Evolutionary conservation across 2,797 vertebrate species (phyloP).

Genomic region (Hapalemur alaotrensis): DNA sequence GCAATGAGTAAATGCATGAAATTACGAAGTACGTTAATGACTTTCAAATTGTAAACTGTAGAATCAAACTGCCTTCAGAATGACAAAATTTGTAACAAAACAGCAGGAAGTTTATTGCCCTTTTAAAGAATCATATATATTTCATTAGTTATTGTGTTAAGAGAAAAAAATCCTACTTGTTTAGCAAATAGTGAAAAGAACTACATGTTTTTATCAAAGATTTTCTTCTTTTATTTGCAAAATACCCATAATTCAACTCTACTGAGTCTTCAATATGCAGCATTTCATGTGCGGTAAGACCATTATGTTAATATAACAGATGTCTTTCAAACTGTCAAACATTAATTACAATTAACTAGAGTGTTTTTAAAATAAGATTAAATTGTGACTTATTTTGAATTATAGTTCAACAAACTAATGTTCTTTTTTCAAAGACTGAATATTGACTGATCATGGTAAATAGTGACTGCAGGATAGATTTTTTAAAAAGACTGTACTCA

Average conservation of each 20-base stretch:
- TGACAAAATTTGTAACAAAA: background rate
- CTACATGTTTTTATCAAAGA: constrained; percentile 21
- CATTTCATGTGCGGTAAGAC: constrained; percentile 49
- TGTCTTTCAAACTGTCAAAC: constrained; percentile 73
- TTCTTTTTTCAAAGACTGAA: constrained; percentile 38
- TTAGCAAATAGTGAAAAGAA: constrained; percentile 14
- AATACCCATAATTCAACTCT: constrained; percentile 56
- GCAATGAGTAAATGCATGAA: background rate
- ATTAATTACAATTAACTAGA: constrained; percentile 73
- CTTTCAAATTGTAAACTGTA: background rate
- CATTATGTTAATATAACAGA: constrained; percentile 68
- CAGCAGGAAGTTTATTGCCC: background rate
- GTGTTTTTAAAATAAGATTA: constrained; percentile 73
- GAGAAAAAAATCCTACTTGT: background rate
- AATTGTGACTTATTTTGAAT: constrained; percentile 70
- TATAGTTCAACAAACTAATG: constrained; percentile 65
- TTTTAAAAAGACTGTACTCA: background rate
- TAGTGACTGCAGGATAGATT: background rate
- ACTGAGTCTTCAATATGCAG: background rate
- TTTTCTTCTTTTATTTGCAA: constrained; percentile 46
- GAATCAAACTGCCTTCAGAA: background rate
- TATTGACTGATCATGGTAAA: constrained; percentile 48
- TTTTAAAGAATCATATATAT: background rate
- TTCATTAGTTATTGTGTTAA: constrained; percentile 1
- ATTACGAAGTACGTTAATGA: background rate